Conservation (phyloP, 2,797 vertebrate genomes). For the Amazonetta brasiliensis region DNA sequence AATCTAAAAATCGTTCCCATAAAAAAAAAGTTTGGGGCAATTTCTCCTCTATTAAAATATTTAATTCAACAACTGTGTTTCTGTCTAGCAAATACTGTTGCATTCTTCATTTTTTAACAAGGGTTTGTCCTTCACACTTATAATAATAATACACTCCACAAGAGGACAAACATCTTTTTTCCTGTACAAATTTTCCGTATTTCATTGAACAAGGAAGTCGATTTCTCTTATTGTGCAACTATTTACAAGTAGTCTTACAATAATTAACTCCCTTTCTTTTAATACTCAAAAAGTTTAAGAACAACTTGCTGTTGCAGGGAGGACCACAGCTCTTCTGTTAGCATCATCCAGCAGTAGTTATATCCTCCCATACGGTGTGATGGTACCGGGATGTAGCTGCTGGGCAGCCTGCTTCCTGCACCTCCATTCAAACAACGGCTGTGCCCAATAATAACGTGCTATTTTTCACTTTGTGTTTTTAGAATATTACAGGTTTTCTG, state of each 20-base stretch:
- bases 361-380: neutral
- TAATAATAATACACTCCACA: neutral
- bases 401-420: neutral
- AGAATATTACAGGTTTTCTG: neutral
- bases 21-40: neutral
- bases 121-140: no score
- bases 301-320: neutral
- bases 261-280: neutral
- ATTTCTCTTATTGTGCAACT: neutral
- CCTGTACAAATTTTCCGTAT: neutral
- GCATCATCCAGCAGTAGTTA: neutral
- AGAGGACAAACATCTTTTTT: neutral
- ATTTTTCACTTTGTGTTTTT: neutral
- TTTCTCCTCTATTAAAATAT: neutral
- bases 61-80: neutral
- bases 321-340: neutral
- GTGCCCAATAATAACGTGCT: neutral
- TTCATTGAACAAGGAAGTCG: neutral
- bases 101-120: neutral
- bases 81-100: neutral
- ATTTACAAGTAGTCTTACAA: neutral
- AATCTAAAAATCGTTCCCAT: neutral
- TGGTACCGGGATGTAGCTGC: neutral
- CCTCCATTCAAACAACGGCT: neutral
- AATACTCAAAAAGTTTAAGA: neutral